These are phyloP conservation scores for Phainopepla nitens DNA, from an alignment of 2,113 vertebrate genomes.

Conservation along the genomic window DNA sequence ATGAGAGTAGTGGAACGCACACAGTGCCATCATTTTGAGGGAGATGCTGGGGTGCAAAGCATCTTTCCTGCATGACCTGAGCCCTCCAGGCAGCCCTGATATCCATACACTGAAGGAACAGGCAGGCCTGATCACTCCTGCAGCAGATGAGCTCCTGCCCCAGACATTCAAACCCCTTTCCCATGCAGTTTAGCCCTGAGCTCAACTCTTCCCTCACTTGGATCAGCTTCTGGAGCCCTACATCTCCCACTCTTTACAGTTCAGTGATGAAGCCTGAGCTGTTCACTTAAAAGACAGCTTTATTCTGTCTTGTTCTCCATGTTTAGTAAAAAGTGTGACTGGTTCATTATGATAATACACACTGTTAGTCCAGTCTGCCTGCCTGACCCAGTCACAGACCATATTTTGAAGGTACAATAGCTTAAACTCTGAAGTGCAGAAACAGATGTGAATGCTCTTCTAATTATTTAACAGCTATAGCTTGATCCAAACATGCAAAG, in stretches of 20 bases:
- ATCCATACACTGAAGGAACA: accelerated
- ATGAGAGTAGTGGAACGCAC: accelerated
- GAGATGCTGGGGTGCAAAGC: neutral
- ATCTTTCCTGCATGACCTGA: accelerated
- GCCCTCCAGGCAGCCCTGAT: neutral
- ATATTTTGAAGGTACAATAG: accelerated
- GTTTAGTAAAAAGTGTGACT: neutral
- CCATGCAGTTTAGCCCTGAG: accelerated
- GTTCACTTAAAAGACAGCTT: neutral
- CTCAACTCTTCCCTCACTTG: neutral
- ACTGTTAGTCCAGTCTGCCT: neutral
- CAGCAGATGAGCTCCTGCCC: neutral
- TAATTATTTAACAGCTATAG: neutral
- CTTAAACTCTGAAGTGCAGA: neutral
- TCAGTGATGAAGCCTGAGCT: neutral
- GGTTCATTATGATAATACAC: accelerated
- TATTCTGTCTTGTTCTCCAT: accelerated
- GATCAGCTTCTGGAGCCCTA: too few species aligned
- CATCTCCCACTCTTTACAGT: accelerated
- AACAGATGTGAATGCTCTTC: neutral
- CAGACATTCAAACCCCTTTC: neutral
- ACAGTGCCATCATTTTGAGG: accelerated
- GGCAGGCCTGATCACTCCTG: accelerated
- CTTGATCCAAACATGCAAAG: accelerated
- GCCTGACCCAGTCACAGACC: neutral